phyloP scores from a whole-genome alignment of 2,888 invertebrate species.

The Resseliella maxima region DNA sequence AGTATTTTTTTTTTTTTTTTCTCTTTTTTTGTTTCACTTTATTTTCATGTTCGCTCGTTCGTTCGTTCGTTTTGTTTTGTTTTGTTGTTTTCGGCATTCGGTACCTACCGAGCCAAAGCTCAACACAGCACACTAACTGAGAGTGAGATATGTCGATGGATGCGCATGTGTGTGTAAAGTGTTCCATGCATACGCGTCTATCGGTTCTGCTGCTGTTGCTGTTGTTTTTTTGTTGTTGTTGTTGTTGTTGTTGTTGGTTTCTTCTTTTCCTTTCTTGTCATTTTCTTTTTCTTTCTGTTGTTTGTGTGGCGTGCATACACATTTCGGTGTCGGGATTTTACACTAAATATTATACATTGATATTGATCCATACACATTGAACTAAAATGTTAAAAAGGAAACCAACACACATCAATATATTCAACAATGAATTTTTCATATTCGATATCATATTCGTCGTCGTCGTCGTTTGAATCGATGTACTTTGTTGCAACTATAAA shows the following conservation, averaged over 20 bases:
- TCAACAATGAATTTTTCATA: background rate
- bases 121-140: background rate
- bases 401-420: background rate
- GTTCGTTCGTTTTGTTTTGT: constrained; percentile 18
- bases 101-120: background rate
- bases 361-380: background rate
- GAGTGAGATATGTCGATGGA: constrained; percentile 2
- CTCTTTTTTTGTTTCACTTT: background rate
- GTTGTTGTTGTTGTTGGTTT: background rate
- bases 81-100: constrained; percentile 33
- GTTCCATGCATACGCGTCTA: background rate
- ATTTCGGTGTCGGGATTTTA: background rate
- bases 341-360: background rate
- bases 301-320: background rate
- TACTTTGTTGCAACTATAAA: background rate
- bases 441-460: background rate
- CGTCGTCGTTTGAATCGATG: background rate
- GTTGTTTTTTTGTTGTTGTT: background rate
- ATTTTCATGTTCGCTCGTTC: background rate
- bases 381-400: background rate
- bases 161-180: background rate
- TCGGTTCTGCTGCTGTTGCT: too few relatives aligned
- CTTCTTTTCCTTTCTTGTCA: background rate
- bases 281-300: background rate
- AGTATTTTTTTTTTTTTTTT: background rate